These are phyloP conservation scores for Octodon degus DNA, from an alignment of 2,113 vertebrate species.

Conservation along the genomic window DNA sequence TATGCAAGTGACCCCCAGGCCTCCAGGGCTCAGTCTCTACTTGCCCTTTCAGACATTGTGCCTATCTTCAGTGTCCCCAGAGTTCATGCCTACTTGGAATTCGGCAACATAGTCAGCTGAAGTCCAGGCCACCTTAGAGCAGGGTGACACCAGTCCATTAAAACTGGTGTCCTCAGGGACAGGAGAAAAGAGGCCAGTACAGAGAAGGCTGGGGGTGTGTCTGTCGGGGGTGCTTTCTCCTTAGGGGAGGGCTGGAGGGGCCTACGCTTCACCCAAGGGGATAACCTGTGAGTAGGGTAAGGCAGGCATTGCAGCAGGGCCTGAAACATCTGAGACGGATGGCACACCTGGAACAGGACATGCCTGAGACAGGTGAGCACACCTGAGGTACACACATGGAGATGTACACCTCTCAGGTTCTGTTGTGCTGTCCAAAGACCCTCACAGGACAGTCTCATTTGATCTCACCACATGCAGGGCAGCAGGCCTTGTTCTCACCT, in stretches of 20 bases:
- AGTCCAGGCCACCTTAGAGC: too few relatives aligned
- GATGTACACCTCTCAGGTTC: neutral
- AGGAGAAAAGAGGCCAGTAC: neutral
- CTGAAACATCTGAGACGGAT: neutral
- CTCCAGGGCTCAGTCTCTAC: too few relatives aligned
- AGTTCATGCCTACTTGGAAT: neutral
- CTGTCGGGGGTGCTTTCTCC: neutral
- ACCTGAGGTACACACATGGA: too few relatives aligned
- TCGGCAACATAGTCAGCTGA: neutral
- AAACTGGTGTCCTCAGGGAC: neutral
- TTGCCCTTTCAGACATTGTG: too few relatives aligned
- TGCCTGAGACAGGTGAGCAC: neutral
- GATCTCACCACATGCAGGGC: neutral
- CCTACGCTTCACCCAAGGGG: neutral
- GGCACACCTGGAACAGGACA: too few relatives aligned
- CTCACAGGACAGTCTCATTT: neutral
- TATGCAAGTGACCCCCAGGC: neutral
- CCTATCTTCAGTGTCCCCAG: neutral
- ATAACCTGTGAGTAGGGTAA: too few relatives aligned
- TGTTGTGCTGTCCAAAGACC: neutral
- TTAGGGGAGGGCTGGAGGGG: neutral
- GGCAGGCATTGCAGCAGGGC: neutral
- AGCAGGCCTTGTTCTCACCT: neutral
- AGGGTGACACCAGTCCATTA: too few relatives aligned
- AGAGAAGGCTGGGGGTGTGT: neutral